Conservation (phyloP, 2,797 vertebrate species). For the Oreochromis grahami region DNA sequence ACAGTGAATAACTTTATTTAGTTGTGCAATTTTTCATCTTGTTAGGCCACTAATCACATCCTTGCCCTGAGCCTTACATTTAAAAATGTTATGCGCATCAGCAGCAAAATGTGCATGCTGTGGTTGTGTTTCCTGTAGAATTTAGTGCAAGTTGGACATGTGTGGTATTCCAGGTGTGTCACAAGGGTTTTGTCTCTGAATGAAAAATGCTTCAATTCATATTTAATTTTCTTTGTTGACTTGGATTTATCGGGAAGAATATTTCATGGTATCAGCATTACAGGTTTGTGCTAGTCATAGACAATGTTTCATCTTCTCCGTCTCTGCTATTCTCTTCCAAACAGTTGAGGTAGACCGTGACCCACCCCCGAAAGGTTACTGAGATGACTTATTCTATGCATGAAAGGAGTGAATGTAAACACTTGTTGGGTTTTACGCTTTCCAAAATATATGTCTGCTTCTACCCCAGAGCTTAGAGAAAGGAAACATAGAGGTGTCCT, state of each 20-base stretch:
- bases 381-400: no score
- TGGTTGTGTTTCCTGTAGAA: background rate
- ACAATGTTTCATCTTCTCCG: rapidly evolving
- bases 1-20: background rate
- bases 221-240: background rate
- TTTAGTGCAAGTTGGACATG: background rate
- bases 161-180: background rate
- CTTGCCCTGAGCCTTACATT: rapidly evolving
- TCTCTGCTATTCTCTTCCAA: background rate
- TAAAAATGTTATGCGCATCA: background rate
- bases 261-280: background rate
- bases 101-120: background rate
- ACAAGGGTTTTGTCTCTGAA: background rate
- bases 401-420: no score
- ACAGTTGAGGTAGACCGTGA: background rate
- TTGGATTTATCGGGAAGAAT: background rate
- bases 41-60: background rate
- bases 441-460: background rate
- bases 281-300: background rate
- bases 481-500: background rate
- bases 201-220: background rate
- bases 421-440: background rate
- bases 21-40: background rate
- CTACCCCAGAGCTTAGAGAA: background rate
- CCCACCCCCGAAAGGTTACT: rapidly evolving